Evolutionary conservation across 2,888 invertebrate species (phyloP).

Genomic region (Mimumesa dahlbomi): DNA sequence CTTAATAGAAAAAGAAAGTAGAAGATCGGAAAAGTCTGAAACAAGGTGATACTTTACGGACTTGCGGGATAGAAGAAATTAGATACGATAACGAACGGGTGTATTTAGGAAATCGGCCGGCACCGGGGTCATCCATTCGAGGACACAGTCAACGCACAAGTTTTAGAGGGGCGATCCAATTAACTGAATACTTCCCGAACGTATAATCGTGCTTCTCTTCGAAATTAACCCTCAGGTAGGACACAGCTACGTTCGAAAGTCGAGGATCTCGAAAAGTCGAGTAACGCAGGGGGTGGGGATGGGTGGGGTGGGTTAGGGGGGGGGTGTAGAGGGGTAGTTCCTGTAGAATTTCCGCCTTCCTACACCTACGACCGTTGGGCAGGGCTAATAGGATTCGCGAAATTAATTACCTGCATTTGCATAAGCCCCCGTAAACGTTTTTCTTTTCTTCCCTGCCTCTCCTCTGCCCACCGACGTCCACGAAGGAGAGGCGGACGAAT

Average conservation of each 20-base stretch:
- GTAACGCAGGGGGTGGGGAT: slow-evolving; percentile 17
- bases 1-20: too few species aligned
- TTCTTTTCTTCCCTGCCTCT: slow-evolving; percentile 57
- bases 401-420: slow-evolving; percentile 77
- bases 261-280: slow-evolving; percentile 57
- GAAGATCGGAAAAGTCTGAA: too few species aligned
- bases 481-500: slow-evolving; percentile 47
- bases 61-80: too few species aligned
- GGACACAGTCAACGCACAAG: slow-evolving; percentile 14
- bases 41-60: too few species aligned
- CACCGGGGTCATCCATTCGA: slow-evolving; percentile 5
- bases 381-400: slow-evolving; percentile 74
- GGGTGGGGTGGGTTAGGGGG: background rate
- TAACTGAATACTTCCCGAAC: slow-evolving; percentile 45
- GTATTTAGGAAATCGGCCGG: background rate
- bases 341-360: slow-evolving; percentile 57
- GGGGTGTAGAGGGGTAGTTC: slow-evolving; percentile 13
- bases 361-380: slow-evolving; percentile 62
- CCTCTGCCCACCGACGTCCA: slow-evolving; percentile 17
- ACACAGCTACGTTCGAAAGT: slow-evolving; percentile 52
- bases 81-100: too few species aligned
- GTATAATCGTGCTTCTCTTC: slow-evolving; percentile 43
- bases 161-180: slow-evolving; percentile 54
- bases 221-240: slow-evolving; percentile 49
- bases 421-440: slow-evolving; percentile 73